Base-by-base conservation (phyloP, 2,797 vertebrate species). In the Ctenopoma kingsleyae region DNA sequence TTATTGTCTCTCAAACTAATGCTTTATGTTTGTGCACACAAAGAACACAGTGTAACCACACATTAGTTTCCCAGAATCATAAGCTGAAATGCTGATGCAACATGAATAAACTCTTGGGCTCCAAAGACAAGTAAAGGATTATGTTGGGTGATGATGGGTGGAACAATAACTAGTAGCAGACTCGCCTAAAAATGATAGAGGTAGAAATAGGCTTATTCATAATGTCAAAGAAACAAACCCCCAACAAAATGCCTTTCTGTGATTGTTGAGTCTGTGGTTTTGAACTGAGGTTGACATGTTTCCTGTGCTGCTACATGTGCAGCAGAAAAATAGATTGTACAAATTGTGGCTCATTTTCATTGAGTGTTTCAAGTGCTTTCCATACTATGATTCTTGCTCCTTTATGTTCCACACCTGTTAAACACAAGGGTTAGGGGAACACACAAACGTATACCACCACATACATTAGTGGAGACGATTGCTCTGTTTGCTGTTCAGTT, bases 331-430 rank as follows among this genome's bases (percentile, higher is more conserved):
- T 44, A 48, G 13, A 43, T 13, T 5, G 35, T 22, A 20, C 2
- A 16, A 48, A 67, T 8, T n/a, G 43, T 44, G 43, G 6, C n/a
- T 44, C 17, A 8, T 50, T 56, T 53, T 25, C 19, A 35, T 20
- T 25, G 22, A 20, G 40, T 47, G 60, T 60, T 71, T 58, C 58
- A 32, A 38, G 6, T 36, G 9, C 27, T 30, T 7, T 30, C 7
- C 27, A 7, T 30, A 30, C 27, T 30, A 7, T 30, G 27, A 30
- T 19, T 35, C 23, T 23, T 20, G 27, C 40, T 44, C 47, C 57
- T 59, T 77, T 58, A 40, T 71, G 53, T 43, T 70, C 16, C 0
- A 5, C 65, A 50, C 32, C 22, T 56, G 58, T 53, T 19, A 7
- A 17, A 48, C 40, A 52, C 36, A 20, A 49, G 20, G 62, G 47